Base-by-base conservation (phyloP, 2,113 vertebrate genomes). In the Apeltes quadracus region DNA sequence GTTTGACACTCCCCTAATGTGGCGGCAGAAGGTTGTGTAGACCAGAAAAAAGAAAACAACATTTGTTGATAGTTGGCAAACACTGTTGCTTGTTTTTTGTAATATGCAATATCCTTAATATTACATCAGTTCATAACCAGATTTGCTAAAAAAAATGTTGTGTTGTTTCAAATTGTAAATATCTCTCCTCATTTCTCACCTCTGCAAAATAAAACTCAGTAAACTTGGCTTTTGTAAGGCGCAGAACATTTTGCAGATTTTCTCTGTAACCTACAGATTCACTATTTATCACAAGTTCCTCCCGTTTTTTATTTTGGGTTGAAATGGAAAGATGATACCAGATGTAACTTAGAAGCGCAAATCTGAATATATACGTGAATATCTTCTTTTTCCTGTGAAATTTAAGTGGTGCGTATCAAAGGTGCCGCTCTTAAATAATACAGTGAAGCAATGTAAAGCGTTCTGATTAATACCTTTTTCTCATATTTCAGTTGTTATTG, bases 351-450 rank as follows among this genome's bases (percentile, higher is more conserved):
- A 10, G 12, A 14, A 51, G 5, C n/a, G 13, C 25, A 50, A 34
- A 61, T 16, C 16, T 54, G 61, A 20, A 51, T 41, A 16, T 16
- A 15, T 29, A 3, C 44, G 16, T 51, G 1, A 27, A 50, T 50
- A 20, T 18, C 9, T 53, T 25, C 1, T 54, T 6, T 50, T 56
- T 69, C 46, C 12, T 50, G 16, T 64, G 46, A 64, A 64, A 59
- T 48, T 2, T 1, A 72, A 70, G 54, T 51, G 50, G 22, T 41
- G 63, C 66, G 23, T 50, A 23, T 55, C 6, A 22, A 32, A 27
- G 23, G 41, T 15, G 15, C 54, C 32, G 14, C 57, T 59, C 25
- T 58, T 74, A 10, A 81, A 83, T 86, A 73, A 82, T 78, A 61
- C 25, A 81, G 81, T 11, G 65, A 58, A 58, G 58, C 11, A 27